Percentiles rank a stretch among this genome's conserved stretches.
These are phyloP conservation scores for Coelinius sp. DNA, from an alignment of 2,888 invertebrate species.

Conservation along the genomic window DNA sequence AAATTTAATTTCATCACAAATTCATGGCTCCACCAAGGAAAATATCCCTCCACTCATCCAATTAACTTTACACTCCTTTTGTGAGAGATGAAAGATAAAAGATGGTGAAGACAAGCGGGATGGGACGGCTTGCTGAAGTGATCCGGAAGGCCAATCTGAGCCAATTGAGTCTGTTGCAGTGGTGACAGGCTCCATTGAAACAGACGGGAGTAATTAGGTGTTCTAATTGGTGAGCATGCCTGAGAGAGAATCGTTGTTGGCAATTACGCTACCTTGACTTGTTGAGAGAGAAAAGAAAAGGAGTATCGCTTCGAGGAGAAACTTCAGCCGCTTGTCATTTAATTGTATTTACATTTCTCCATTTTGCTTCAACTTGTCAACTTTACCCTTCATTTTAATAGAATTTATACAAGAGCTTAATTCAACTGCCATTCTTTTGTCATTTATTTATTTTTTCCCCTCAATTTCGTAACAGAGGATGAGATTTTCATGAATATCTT, in stretches of 20 bases:
- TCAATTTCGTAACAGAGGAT: neutral
- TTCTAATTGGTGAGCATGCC: constrained; percentile 40
- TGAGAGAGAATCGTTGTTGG: constrained; percentile 30
- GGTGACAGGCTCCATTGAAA: constrained; percentile 31
- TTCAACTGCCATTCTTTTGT: neutral
- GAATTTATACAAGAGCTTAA: neutral
- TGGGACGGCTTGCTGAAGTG: too few species aligned
- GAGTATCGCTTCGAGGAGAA: neutral
- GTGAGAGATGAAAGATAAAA: neutral
- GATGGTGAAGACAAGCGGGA: neutral
- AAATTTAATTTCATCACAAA: neutral
- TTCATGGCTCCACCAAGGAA: neutral
- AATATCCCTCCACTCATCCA: neutral
- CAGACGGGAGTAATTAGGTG: constrained; percentile 40
- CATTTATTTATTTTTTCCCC: constrained; percentile 14
- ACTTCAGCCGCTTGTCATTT: neutral
- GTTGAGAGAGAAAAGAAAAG: constrained; percentile 15
- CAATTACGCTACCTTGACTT: constrained; percentile 39
- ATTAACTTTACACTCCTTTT: neutral
- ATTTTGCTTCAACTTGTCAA: neutral
- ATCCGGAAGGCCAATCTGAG: neutral
- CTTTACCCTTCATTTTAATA: constrained; percentile 2
- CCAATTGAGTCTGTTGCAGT: constrained; percentile 4
- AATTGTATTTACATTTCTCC: neutral
- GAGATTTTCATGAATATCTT: too few species aligned